These are phyloP conservation scores for Brotula barbata DNA, from an alignment of 2,797 vertebrate genomes.

Conservation along the genomic window DNA sequence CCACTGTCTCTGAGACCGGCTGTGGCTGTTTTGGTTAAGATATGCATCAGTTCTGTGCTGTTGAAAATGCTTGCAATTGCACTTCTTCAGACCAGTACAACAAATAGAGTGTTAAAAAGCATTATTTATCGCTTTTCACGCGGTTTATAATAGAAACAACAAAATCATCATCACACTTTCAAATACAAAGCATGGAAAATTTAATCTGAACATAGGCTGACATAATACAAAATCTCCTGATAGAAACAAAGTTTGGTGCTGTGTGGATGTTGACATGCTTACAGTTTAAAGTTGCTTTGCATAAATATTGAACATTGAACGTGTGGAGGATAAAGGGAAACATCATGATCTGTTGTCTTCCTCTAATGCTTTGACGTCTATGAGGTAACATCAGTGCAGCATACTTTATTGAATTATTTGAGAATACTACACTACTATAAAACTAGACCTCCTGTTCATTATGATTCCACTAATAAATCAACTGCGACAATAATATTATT, in stretches of 20 bases:
- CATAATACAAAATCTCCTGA: no score
- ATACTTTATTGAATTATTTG: slow-evolving; percentile 10
- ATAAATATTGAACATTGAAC: slow-evolving; percentile 32
- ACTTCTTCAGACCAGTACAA: background rate
- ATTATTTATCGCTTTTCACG: background rate
- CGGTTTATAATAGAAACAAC: slow-evolving; percentile 3
- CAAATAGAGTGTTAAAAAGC: background rate
- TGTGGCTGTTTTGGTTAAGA: no score
- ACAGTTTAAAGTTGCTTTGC: slow-evolving; percentile 35
- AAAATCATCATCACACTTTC: no score
- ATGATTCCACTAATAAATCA: background rate
- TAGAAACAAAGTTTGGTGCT: no score
- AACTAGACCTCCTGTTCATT: background rate
- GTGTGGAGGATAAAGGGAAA: no score
- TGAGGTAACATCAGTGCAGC: background rate
- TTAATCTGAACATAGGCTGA: no score
- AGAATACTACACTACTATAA: slow-evolving; percentile 47
- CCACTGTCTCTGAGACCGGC: no score
- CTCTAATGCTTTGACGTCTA: slow-evolving; percentile 28
- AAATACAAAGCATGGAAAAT: no score
- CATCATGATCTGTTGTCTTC: no score
- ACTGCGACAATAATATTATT: no score
- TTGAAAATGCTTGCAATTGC: no score
- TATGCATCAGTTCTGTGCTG: no score
- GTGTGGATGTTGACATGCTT: background rate